These are phyloP conservation scores for Herpailurus yagouaroundi DNA, from an alignment of 2,113 vertebrate species.

Conservation along the genomic window DNA sequence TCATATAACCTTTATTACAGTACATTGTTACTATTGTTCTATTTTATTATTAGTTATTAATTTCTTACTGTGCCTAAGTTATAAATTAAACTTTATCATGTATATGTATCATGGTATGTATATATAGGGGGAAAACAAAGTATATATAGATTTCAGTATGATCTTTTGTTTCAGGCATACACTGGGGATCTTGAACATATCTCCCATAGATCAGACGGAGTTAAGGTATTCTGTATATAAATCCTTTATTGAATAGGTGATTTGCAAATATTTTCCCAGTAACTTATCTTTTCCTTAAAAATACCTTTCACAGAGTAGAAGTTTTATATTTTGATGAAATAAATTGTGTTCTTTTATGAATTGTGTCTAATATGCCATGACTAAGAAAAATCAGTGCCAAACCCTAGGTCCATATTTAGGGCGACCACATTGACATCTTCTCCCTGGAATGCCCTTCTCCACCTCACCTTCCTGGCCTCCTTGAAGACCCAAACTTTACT, in stretches of 20 bases:
- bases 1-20: background rate
- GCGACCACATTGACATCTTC: background rate
- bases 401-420: background rate
- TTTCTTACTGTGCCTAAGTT: background rate
- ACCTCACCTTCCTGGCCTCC: background rate
- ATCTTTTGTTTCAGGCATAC: background rate
- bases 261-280: background rate
- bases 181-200: background rate
- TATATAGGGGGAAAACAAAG: too few species aligned
- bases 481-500: background rate
- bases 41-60: background rate
- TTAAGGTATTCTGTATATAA: background rate
- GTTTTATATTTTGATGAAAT: slow-evolving; percentile 33
- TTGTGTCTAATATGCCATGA: background rate
- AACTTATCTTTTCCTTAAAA: background rate
- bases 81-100: background rate
- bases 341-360: background rate
- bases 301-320: background rate
- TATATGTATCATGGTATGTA: background rate
- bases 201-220: background rate
- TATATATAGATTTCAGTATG: background rate
- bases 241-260: background rate
- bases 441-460: background rate
- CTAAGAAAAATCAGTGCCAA: background rate
- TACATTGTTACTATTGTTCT: background rate